phyloP scores from a whole-genome alignment of 2,113 vertebrate species.

The Ptilonorhynchus violaceus region DNA sequence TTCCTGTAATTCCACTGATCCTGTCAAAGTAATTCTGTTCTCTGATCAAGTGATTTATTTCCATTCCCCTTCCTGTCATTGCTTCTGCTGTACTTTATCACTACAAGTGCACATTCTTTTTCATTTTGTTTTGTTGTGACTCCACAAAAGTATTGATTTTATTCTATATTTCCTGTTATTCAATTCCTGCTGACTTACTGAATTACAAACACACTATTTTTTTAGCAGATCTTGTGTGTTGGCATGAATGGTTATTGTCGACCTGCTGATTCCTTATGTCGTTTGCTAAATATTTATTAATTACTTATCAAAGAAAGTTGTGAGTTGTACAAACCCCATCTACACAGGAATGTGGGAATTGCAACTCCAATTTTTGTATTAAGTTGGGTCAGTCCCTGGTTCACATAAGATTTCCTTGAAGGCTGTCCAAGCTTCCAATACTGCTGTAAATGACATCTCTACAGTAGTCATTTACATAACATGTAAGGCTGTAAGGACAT shows the following conservation, averaged over 20 bases:
- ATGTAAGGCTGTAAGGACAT: neutral
- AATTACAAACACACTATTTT: neutral
- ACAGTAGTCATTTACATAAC: too few species aligned
- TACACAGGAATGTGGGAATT: neutral
- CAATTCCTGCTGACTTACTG: neutral
- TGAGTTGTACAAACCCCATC: neutral
- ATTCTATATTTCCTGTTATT: neutral
- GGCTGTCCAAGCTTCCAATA: neutral
- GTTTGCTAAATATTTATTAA: neutral
- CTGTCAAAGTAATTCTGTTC: neutral
- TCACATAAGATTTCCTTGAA: neutral
- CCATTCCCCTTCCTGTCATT: neutral
- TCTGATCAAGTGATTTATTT: neutral
- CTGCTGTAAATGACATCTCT: neutral
- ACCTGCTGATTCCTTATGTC: neutral
- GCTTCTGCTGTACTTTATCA: neutral
- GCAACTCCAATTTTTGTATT: neutral
- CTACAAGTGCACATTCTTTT: neutral
- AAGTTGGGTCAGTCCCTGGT: neutral
- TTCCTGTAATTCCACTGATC: neutral
- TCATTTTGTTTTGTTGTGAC: neutral
- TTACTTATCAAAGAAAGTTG: neutral
- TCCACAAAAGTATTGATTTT: neutral
- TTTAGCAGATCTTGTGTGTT: neutral
- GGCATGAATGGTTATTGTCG: neutral